These are phyloP conservation scores for Mycetomoellerius zeteki DNA, from an alignment of 1,140 invertebrate genomes.

Conservation along the genomic window DNA sequence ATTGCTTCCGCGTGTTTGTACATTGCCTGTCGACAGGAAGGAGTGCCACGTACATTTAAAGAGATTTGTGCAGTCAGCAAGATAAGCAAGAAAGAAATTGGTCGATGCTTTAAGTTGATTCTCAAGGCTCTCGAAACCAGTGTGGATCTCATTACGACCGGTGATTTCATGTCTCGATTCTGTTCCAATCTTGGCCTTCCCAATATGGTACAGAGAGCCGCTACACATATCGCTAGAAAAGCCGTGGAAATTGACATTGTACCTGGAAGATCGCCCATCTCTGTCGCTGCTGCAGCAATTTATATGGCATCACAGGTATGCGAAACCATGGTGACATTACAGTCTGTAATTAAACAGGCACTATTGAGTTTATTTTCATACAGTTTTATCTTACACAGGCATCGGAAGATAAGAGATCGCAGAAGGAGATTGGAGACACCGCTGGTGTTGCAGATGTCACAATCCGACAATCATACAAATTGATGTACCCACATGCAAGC, in stretches of 20 bases:
- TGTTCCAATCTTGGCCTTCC: conserved; percentile 95
- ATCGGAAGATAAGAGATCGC: conserved; percentile 97
- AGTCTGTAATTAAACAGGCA: not conserved
- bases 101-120: conserved; percentile 98
- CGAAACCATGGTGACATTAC: not conserved
- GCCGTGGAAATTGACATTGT: conserved; percentile 99
- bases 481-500: conserved; percentile 97
- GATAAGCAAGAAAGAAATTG: conserved; percentile 99
- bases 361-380: conserved; percentile 27
- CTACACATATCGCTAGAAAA: conserved; percentile 98
- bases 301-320: conserved; percentile 99
- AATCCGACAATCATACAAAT: conserved; percentile 98
- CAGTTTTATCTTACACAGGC: conserved; percentile 88
- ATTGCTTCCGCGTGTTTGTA: conserved; percentile 99
- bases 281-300: conserved; percentile 99
- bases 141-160: conserved; percentile 99
- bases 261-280: conserved; percentile 99
- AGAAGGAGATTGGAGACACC: conserved; percentile 99
- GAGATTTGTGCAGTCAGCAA: conserved; percentile 99
- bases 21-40: conserved; percentile 99
- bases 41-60: conserved; percentile 99
- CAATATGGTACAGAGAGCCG: conserved; percentile 97
- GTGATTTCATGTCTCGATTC: conserved; percentile 99
- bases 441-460: conserved; percentile 99
- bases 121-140: conserved; percentile 97